Conservation (phyloP, 2,113 vertebrate genomes). For the Etia nguti region DNA sequence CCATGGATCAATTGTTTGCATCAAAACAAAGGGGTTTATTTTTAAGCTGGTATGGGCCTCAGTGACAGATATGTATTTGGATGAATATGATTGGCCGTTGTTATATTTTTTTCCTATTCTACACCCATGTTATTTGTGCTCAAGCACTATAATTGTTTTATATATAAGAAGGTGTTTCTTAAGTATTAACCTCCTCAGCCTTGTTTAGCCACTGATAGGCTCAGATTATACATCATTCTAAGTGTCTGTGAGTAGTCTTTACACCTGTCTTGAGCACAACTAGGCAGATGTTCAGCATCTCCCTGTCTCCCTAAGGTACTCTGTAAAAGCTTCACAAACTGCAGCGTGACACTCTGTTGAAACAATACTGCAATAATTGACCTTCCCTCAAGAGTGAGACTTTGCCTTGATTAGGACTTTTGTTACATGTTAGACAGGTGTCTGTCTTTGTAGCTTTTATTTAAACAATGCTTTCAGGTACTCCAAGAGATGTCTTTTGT, state of each 20-base stretch:
- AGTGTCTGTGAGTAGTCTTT: neutral
- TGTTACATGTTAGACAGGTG: neutral
- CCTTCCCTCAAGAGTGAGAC: neutral
- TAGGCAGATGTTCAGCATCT: neutral
- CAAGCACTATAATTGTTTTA: neutral
- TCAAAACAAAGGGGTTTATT: neutral
- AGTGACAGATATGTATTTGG: neutral
- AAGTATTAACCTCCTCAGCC: neutral
- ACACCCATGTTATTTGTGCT: neutral
- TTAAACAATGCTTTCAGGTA: neutral
- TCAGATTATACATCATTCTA: neutral
- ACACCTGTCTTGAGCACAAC: neutral
- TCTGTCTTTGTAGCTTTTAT: neutral
- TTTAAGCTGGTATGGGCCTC: neutral
- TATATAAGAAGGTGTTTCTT: neutral
- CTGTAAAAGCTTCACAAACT: neutral
- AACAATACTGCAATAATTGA: neutral
- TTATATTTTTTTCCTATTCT: neutral
- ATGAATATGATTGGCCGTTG: no score
- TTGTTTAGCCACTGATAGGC: neutral
- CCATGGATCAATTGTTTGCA: neutral
- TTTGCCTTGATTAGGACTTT: neutral
- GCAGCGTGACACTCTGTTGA: neutral
- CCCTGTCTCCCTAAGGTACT: neutral
- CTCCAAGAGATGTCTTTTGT: neutral